Evolutionary conservation across 2,888 invertebrate genomes (phyloP), one percentile per base, ranked within the genome.

Genomic region (Meteorus colon): DNA sequence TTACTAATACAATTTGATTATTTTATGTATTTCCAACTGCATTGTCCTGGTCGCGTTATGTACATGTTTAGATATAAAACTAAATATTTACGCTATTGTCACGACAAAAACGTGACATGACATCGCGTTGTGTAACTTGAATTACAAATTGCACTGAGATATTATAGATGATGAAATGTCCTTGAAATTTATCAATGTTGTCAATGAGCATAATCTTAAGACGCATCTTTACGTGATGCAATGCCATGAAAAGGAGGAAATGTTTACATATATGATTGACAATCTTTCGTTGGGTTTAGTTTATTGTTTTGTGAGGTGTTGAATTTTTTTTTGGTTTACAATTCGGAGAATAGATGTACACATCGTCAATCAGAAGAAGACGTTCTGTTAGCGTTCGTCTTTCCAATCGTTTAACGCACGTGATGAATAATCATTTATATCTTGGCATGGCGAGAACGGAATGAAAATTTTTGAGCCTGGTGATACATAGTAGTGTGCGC

Each of bases 81-180:
- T 48, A 19, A 66, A 63, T 79, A 70, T 76, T 70, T 78, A 76
- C 66, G 41, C 41, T 45, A 69, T 73, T 70, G 67, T 70, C 72
- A 66, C 68, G 63, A 55, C 55, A 19, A 55, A 27, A 75, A 72
- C 60, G 41, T 68, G 76, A 66, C 62, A 74, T 78, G 62, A 37
- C 62, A 62, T 37, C 24, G 16, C 71, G 76, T 81, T 80, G 80
- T 81, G 80, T 77, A 80, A 81, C 76, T 76, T 72, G 77, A 79
- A 73, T 75, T 75, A 79, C 68, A 76, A 77, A 73, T 78, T 81
- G 41, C 41, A 76, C 72, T 71, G 69, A 69, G 69, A 59, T 68
- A 74, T 71, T 75, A 72, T 48, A 77, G 4, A 55, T 55, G n/a
- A 4, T 55, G 55, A 60, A 73, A 70, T 29, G 65, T 31, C 75